These are phyloP conservation scores for Zygogramma bicolorata DNA, from an alignment of 2,888 invertebrate genomes.

Conservation along the genomic window DNA sequence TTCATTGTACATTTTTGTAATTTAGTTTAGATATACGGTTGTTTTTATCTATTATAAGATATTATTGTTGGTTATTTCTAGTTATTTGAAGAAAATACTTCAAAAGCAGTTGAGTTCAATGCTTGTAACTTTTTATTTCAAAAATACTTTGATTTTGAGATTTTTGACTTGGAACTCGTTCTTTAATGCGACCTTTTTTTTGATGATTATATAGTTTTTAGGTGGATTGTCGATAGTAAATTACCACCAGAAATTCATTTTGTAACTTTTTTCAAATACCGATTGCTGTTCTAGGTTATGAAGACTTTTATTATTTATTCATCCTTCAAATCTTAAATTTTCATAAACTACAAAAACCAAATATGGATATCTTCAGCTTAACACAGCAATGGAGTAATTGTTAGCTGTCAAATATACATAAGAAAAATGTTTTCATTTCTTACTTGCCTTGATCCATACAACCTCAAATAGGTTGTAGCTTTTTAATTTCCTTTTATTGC, in stretches of 20 bases:
- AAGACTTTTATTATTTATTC: not conserved
- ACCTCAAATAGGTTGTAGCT: too few species aligned
- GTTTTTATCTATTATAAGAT: too few species aligned
- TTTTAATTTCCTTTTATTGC: too few species aligned
- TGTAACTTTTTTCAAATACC: not conserved
- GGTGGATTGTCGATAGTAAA: not conserved
- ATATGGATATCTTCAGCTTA: not conserved
- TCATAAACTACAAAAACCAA: not conserved
- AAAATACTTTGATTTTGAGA: not conserved
- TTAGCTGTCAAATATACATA: not conserved
- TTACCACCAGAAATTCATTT: not conserved
- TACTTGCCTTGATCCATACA: slow-evolving; percentile 2
- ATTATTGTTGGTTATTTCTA: not conserved
- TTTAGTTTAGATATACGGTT: not conserved
- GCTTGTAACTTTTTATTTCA: not conserved
- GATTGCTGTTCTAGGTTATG: not conserved
- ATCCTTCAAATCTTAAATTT: not conserved
- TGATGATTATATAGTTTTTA: not conserved
- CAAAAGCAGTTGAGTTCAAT: not conserved
- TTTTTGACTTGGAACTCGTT: not conserved
- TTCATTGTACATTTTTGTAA: not conserved
- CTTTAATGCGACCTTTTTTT: not conserved
- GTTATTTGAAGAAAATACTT: not conserved
- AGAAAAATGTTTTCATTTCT: not conserved
- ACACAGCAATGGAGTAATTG: not conserved